A percentile compares a stretch with the other conserved stretches of the same genome.
These are phyloP conservation scores for Liparis tanakae DNA, from an alignment of 2,797 vertebrate genomes.

Conservation along the genomic window DNA sequence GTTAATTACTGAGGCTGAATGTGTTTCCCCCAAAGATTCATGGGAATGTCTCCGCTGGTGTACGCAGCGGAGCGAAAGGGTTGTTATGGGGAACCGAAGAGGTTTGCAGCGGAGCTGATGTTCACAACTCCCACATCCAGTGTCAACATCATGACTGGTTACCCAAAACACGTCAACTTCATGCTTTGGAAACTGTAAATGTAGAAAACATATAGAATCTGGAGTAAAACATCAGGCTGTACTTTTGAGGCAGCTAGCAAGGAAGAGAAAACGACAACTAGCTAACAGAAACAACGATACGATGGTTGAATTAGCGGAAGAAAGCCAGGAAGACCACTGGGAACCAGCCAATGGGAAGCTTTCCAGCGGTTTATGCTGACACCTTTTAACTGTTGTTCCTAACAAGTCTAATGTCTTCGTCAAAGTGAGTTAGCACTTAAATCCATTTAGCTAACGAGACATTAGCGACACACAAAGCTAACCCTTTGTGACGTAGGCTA, in stretches of 20 bases:
- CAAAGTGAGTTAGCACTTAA: background rate
- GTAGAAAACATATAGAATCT: background rate
- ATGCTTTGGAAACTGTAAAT: no score
- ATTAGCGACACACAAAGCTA: constrained; percentile 6
- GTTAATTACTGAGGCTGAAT: no score
- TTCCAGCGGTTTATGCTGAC: background rate
- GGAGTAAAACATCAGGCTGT: background rate
- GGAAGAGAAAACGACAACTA: no score
- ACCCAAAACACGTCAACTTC: no score
- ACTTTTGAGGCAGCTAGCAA: background rate
- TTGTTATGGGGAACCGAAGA: no score
- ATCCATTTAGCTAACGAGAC: background rate
- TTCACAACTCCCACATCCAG: no score
- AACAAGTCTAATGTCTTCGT: background rate
- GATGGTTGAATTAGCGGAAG: background rate
- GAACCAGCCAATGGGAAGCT: background rate
- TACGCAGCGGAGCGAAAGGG: no score
- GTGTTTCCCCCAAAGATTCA: no score
- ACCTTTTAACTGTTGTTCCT: background rate
- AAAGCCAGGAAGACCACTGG: background rate
- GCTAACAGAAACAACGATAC: no score
- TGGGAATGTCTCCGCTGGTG: no score
- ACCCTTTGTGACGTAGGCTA: background rate
- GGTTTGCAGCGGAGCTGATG: no score
- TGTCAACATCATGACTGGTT: no score